These are phyloP conservation scores for Agelas oroides DNA, from an alignment of 37 sponge, comb jelly and placozoan species.

Conservation along the genomic window DNA sequence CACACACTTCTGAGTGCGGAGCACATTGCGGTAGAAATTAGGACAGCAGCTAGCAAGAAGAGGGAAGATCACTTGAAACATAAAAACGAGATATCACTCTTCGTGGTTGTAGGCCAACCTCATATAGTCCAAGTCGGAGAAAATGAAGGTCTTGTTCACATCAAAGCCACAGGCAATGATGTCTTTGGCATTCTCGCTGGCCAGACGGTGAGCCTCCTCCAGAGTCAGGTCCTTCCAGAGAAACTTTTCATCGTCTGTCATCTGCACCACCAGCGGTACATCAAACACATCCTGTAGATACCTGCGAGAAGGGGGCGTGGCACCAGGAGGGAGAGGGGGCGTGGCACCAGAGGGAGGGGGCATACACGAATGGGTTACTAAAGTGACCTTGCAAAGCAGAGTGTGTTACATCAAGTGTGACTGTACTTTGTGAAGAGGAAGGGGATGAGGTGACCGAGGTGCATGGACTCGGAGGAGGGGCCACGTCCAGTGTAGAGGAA, in stretches of 20 bases:
- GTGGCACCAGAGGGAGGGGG: too few species aligned
- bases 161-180: slow-evolving; percentile 99
- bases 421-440: slow-evolving; percentile 98
- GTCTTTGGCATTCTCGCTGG: slow-evolving; percentile 97
- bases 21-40: slow-evolving; percentile 81
- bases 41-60: slow-evolving; percentile 50
- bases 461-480: slow-evolving; percentile 98
- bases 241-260: slow-evolving; percentile 99
- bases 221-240: slow-evolving; percentile 95
- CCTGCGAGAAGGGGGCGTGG: slow-evolving; percentile 44
- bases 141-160: slow-evolving; percentile 96
- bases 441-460: slow-evolving; percentile 97
- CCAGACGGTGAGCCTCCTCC: slow-evolving; percentile 93
- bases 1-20: slow-evolving; percentile 94
- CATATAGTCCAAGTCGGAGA: slow-evolving; percentile 97
- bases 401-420: not conserved
- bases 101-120: slow-evolving; percentile 29
- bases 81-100: too few species aligned
- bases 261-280: slow-evolving; percentile 96
- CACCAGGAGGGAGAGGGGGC: too few species aligned
- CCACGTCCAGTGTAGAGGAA: slow-evolving; percentile 99
- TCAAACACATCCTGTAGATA: slow-evolving; percentile 99
- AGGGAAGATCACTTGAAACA: not conserved
- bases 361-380: too few species aligned
- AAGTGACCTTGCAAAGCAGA: too few species aligned